Percentiles rank a stretch among this genome's conserved stretches.
Evolutionary conservation across 2,113 vertebrate genomes (phyloP).

Genomic region (Apaloderma vittatum): DNA sequence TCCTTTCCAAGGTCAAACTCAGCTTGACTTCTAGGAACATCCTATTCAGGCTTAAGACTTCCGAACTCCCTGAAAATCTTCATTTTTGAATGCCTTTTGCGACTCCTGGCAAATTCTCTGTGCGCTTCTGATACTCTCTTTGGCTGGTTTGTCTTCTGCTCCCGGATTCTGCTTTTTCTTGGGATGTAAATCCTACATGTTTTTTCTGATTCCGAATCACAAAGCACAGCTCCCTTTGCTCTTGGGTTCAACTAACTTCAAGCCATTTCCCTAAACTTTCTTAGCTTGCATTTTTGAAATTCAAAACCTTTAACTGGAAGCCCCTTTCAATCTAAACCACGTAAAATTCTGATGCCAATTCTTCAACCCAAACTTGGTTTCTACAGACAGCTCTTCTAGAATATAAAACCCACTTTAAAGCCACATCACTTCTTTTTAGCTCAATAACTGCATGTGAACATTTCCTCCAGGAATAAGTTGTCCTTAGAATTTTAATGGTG

Average conservation of each 20-base stretch:
- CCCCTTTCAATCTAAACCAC: not conserved
- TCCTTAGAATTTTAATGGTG: not conserved
- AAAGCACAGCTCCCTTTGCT: not conserved
- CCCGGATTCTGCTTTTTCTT: not conserved
- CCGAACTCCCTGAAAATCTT: not conserved
- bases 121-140: not conserved
- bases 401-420: not conserved
- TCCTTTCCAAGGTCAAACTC: conserved; percentile 30
- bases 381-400: not conserved
- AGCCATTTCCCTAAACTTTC: not conserved
- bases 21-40: conserved; percentile 23
- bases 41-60: not conserved
- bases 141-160: not conserved
- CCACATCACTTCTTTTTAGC: not conserved
- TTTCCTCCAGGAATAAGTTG: not conserved
- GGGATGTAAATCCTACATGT: not conserved
- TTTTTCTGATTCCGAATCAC: conserved; percentile 12
- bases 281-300: not conserved
- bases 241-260: not conserved
- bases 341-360: not conserved
- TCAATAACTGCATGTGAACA: not conserved
- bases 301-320: not conserved
- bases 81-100: not conserved
- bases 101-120: conserved; percentile 1
- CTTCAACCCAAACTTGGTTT: not conserved